Evolutionary conservation across 2,113 vertebrate species (phyloP).

Genomic region (Poeciliopsis turrubarensis): DNA sequence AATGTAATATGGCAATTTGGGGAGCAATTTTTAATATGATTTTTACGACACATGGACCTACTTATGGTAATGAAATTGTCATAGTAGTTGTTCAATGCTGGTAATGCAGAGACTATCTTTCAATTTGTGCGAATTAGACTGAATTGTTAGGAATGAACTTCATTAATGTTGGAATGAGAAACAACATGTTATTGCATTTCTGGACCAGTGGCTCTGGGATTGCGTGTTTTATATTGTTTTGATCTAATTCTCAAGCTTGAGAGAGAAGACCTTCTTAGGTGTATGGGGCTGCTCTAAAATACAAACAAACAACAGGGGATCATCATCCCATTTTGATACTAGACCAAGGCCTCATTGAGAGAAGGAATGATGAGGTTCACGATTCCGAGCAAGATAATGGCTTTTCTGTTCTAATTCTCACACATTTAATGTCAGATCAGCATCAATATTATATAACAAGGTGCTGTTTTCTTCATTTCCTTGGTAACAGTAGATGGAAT

Average conservation of each 20-base stretch:
- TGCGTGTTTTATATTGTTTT: constrained; percentile 77
- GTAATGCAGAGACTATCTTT: constrained; percentile 90
- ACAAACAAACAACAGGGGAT: constrained; percentile 76
- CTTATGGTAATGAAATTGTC: constrained; percentile 99
- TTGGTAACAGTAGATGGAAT: constrained; percentile 11
- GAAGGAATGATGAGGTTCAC: constrained; percentile 62
- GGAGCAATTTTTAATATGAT: constrained; percentile 99
- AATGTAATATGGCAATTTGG: constrained; percentile 98
- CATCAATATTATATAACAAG: constrained; percentile 65
- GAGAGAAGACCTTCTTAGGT: constrained; percentile 69
- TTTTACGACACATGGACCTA: constrained; percentile 98
- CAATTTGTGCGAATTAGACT: constrained; percentile 87
- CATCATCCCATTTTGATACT: constrained; percentile 63
- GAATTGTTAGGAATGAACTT: constrained; percentile 85
- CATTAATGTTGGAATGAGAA: constrained; percentile 79
- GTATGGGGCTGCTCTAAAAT: constrained; percentile 60
- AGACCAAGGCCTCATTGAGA: constrained; percentile 67
- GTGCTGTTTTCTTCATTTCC: constrained; percentile 20
- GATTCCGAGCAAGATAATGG: constrained; percentile 49
- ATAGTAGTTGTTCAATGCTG: constrained; percentile 95
- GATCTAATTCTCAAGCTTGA: constrained; percentile 74
- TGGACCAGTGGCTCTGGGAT: constrained; percentile 73
- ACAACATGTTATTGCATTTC: constrained; percentile 75
- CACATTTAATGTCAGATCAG: constrained; percentile 56
- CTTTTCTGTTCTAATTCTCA: constrained; percentile 53